Base-by-base conservation (phyloP, 2,888 invertebrate species). In the Cataglyphis livida region DNA sequence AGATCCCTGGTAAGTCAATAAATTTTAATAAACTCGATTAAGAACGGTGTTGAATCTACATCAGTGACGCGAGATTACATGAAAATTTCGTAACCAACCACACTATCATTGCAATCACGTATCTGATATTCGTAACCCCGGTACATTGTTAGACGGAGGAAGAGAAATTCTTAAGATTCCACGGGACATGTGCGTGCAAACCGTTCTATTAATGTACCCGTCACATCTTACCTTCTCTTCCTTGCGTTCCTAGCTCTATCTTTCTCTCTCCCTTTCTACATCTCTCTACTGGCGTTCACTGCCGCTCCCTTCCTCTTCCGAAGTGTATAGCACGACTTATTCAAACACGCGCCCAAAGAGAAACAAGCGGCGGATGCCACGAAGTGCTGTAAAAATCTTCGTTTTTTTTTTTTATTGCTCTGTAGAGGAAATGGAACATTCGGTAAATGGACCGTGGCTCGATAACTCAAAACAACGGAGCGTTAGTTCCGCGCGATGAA, bases 171-270 rank as follows among this genome's bases (percentile, higher is more conserved):
- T 71, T 54, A 41, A 84, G 85, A 90, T 92, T 90, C 90, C 86
- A 59, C 66, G 78, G 81, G 81, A 89, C 92, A 91, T 88, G 89
- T 92, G 90, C 87, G 89, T 92, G 92, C 90, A 84, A 87, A 90
- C 87, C 48, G 89, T 89, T 91, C 91, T 91, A 90, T 91, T 92
- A 91, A 92, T 92, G 91, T 88, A 91, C 84, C 85, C 89, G 85
- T 89, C 92, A 78, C 71, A 83, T 81, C 76, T 74, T 82, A 57
- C 81, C 84, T 57, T 85, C 86, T 84, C 76, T 59, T 65, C 81
- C 57, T 66, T 73, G 84, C 57, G 44, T 76, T 81, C 57, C 75
- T 65, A 84, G 57, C n/a, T 82, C 84, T 78, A 59, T 85, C 76
- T 79, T 81, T 79, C 28, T 48, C 28, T 48, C 32, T 86, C 84